These are phyloP conservation scores for Pycnonotus jocosus DNA, from an alignment of 2,113 vertebrate species.

Conservation along the genomic window DNA sequence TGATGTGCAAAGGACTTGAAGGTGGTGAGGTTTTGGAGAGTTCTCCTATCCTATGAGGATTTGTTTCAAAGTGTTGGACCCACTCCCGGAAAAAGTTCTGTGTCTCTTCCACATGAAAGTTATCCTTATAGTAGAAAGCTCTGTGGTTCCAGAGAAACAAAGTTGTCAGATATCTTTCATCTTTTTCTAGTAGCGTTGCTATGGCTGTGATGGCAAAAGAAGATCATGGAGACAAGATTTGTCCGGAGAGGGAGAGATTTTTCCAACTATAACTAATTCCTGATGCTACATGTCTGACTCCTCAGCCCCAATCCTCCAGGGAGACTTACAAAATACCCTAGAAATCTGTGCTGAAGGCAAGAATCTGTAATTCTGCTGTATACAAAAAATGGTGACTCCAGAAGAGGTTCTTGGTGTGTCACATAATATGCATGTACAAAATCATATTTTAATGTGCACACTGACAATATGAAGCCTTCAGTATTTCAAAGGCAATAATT, in stretches of 20 bases:
- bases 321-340: constrained; percentile 10
- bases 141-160: constrained; percentile 44
- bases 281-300: constrained; percentile 16
- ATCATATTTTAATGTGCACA: background rate
- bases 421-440: background rate
- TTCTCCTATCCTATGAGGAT: constrained; percentile 6
- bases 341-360: constrained; percentile 8
- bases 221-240: constrained; percentile 29
- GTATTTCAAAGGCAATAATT: background rate
- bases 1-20: background rate
- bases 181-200: background rate
- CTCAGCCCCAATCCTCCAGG: background rate
- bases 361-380: background rate
- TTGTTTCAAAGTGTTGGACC: constrained; percentile 56
- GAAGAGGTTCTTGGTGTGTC: background rate
- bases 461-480: background rate
- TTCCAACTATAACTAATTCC: constrained; percentile 34
- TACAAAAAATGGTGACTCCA: background rate
- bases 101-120: constrained; percentile 43
- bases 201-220: constrained; percentile 44
- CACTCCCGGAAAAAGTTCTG: constrained; percentile 22
- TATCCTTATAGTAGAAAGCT: constrained; percentile 27
- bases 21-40: constrained; percentile 24
- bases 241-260: background rate
- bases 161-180: constrained; percentile 50